Percentiles rank a stretch among this genome's conserved stretches.
phyloP scores from a whole-genome alignment of 2,113 vertebrate genomes.

The Antennarius striatus region DNA sequence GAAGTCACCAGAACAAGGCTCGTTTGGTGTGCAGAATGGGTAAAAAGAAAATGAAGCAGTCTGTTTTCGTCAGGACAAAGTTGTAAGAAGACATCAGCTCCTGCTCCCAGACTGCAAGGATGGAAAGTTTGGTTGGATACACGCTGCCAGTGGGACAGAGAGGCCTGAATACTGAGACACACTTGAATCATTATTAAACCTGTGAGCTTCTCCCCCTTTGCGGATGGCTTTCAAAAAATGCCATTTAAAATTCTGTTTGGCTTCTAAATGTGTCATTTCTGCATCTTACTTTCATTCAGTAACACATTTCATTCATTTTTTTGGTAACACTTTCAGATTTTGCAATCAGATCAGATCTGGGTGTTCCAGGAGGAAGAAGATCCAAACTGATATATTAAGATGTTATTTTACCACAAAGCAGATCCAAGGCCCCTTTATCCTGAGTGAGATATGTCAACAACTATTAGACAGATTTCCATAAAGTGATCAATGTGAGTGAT shows the following conservation, averaged over 20 bases:
- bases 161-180: conserved; percentile 32
- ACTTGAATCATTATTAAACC: background rate
- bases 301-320: no score
- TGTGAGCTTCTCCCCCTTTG: background rate
- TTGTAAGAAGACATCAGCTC: conserved; percentile 40
- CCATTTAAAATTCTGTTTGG: background rate
- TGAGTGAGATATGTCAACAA: no score
- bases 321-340: background rate
- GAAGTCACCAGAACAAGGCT: conserved; percentile 27
- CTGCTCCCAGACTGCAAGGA: conserved; percentile 56
- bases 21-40: conserved; percentile 10
- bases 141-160: conserved; percentile 32
- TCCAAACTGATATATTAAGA: no score
- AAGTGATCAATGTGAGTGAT: no score
- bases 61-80: conserved; percentile 11
- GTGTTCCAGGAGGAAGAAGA: no score
- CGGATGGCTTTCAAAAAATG: conserved; percentile 1
- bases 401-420: no score
- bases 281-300: no score
- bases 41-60: conserved; percentile 10
- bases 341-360: no score
- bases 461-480: no score
- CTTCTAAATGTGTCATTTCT: background rate
- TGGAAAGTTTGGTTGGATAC: conserved; percentile 32
- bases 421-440: no score